Evolutionary conservation across 2,797 vertebrate genomes (phyloP).

Genomic region (Limnodromus scolopaceus): DNA sequence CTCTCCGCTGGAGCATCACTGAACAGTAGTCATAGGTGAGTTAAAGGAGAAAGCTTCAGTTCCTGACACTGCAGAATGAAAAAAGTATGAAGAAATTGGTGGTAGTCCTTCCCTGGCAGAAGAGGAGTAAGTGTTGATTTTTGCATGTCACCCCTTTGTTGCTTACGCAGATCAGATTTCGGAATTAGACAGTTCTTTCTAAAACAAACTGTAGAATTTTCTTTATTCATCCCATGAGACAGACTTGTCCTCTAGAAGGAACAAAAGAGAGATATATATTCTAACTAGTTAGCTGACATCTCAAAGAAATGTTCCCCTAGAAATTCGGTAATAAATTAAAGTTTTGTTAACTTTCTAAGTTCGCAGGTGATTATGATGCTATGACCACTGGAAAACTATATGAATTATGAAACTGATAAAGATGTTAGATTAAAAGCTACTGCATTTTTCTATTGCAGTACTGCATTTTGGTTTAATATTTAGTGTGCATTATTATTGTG

Average conservation of each 20-base stretch:
- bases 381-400: neutral
- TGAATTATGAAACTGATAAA: neutral
- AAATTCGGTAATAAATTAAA: conserved; percentile 18
- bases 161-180: neutral
- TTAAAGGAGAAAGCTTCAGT: conserved; percentile 26
- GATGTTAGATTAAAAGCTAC: neutral
- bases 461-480: neutral
- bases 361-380: neutral
- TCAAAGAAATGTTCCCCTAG: conserved; percentile 2
- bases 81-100: neutral
- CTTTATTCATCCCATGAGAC: neutral
- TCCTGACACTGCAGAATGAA: neutral
- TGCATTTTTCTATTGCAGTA: neutral
- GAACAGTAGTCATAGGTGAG: conserved; percentile 17
- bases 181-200: neutral
- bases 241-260: neutral
- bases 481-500: neutral
- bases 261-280: neutral
- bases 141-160: neutral
- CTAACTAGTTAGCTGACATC: neutral
- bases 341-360: neutral
- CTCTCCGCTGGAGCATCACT: neutral
- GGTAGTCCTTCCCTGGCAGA: neutral
- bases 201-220: neutral
- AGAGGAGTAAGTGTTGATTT: conserved; percentile 10